Conservation (phyloP, 1,140 invertebrate genomes). For the Camponotus floridanus region DNA sequence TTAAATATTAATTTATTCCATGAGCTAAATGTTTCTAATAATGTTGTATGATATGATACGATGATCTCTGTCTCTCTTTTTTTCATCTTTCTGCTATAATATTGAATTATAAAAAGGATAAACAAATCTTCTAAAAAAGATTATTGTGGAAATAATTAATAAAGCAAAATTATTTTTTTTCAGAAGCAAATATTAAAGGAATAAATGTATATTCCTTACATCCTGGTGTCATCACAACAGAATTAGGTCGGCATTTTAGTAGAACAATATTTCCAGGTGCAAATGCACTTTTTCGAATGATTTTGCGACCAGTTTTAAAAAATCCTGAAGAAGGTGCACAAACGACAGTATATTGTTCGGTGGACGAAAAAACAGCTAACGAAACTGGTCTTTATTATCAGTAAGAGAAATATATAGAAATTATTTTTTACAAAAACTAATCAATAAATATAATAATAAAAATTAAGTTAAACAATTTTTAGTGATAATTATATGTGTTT, state of each 20-base stretch:
- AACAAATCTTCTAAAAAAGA: background rate
- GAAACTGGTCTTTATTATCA: conserved; percentile 89
- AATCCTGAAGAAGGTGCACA: conserved; percentile 91
- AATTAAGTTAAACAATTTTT: background rate
- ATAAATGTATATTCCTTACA: conserved; percentile 91
- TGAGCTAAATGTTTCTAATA: background rate
- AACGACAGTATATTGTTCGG: conserved; percentile 92
- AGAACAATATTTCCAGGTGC: conserved; percentile 84
- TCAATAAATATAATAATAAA: background rate
- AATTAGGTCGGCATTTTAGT: conserved; percentile 91
- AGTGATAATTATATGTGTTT: too few relatives aligned
- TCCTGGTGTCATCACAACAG: conserved; percentile 91
- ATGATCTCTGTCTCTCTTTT: background rate
- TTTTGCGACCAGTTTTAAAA: conserved; percentile 86
- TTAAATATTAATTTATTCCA: background rate
- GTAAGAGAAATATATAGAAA: conserved; percentile 79
- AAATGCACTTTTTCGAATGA: conserved; percentile 71
- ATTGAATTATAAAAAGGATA: background rate
- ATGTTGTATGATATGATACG: background rate
- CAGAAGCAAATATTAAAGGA: conserved; percentile 84
- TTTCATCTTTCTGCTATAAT: background rate
- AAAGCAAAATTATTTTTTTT: conserved; percentile 29
- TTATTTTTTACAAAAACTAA: background rate
- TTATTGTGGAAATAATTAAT: background rate
- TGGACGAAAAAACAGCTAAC: conserved; percentile 89